These are phyloP conservation scores for Hydriomena furcata DNA, from an alignment of 2,888 invertebrate species.

Conservation along the genomic window DNA sequence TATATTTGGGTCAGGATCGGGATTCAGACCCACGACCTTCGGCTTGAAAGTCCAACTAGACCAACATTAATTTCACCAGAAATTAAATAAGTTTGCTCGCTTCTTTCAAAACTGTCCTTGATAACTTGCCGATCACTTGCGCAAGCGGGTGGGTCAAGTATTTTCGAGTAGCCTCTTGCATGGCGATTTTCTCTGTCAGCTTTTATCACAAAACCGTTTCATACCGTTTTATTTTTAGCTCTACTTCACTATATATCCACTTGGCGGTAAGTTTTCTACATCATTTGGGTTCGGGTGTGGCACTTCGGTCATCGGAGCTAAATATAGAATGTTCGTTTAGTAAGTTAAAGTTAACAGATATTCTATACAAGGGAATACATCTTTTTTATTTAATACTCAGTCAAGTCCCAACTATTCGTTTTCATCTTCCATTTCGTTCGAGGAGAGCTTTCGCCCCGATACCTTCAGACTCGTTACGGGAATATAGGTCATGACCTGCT, in stretches of 20 bases:
- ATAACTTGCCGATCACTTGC: slow-evolving; percentile 14
- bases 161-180: slow-evolving; percentile 23
- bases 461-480: slow-evolving; percentile 37
- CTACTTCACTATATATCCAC: background rate
- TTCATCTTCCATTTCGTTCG: slow-evolving; percentile 28
- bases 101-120: background rate
- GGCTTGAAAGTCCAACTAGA: no score
- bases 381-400: no score
- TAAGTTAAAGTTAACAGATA: no score
- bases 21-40: background rate
- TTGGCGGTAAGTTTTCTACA: background rate
- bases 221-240: slow-evolving; percentile 13
- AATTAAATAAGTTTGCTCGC: slow-evolving; percentile 1
- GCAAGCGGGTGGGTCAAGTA: slow-evolving; percentile 35
- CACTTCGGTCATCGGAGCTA: background rate
- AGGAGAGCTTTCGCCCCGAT: slow-evolving; percentile 38
- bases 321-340: background rate
- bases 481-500: slow-evolving; percentile 49
- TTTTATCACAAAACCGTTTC: slow-evolving; percentile 21
- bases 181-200: slow-evolving; percentile 28
- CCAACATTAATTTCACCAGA: background rate
- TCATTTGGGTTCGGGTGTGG: background rate
- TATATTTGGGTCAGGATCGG: no score
- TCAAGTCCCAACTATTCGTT: slow-evolving; percentile 6
- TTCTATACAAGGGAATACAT: no score